Percentiles rank a stretch among this genome's conserved stretches.
Conservation (phyloP, 2,113 vertebrate genomes). For the Dunckerocampus dactyliophorus region DNA sequence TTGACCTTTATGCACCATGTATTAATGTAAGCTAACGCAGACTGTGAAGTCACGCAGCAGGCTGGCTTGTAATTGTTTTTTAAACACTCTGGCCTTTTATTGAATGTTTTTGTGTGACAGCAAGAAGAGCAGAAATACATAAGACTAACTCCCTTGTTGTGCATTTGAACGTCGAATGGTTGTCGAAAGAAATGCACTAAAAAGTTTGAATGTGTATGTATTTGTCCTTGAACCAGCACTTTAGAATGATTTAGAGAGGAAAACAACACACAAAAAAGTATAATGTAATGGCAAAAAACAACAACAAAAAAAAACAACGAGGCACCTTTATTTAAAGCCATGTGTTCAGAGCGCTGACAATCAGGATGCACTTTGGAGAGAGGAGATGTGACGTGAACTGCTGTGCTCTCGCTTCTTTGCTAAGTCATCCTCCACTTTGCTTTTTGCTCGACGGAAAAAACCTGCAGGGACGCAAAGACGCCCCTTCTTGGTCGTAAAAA, state of each 20-base stretch:
- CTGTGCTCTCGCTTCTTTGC: constrained; percentile 61
- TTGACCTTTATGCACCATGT: constrained; percentile 65
- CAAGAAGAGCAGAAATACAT: constrained; percentile 35
- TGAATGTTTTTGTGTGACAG: constrained; percentile 56
- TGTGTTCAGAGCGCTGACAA: constrained; percentile 78
- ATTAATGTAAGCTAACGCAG: constrained; percentile 60
- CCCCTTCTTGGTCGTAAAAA: too few relatives aligned
- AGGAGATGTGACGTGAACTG: constrained; percentile 55
- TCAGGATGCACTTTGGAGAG: constrained; percentile 70
- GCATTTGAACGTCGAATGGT: constrained; percentile 37
- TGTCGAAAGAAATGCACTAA: constrained; percentile 55
- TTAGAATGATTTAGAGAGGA: constrained; percentile 59
- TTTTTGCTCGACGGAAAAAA: constrained; percentile 49
- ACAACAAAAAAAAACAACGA: constrained; percentile 42
- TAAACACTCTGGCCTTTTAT: constrained; percentile 50
- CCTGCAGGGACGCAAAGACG: constrained; percentile 30
- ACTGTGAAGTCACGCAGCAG: constrained; percentile 50
- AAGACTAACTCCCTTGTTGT: constrained; percentile 55
- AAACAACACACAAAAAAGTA: neutral
- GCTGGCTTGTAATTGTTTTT: constrained; percentile 50
- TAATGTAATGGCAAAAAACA: constrained; percentile 24
- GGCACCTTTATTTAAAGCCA: constrained; percentile 63
- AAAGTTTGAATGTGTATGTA: constrained; percentile 54
- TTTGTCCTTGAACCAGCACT: constrained; percentile 70
- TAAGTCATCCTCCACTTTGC: constrained; percentile 64